phyloP scores from a whole-genome alignment of 2,888 invertebrate genomes.

The Piscicola geometra region DNA sequence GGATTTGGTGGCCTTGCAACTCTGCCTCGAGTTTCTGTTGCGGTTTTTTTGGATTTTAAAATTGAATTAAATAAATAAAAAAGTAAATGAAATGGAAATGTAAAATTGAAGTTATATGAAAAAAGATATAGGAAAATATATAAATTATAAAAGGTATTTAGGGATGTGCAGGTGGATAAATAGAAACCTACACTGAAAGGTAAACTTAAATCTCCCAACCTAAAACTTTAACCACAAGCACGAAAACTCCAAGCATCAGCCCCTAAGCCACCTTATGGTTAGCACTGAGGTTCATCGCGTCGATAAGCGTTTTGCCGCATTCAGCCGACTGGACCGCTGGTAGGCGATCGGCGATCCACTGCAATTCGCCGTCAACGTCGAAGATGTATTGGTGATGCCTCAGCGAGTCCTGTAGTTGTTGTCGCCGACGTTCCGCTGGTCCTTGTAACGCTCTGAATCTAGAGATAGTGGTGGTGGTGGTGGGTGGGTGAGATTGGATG shows the following conservation, averaged over 20 bases:
- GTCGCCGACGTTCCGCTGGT: conserved; percentile 69
- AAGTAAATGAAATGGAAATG: no score
- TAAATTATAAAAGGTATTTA: no score
- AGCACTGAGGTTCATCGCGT: conserved; percentile 83
- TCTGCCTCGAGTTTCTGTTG: conserved; percentile 79
- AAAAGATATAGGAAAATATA: no score
- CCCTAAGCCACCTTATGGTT: conserved; percentile 67
- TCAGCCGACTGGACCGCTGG: conserved; percentile 70
- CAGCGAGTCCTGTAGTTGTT: conserved; percentile 78
- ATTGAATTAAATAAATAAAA: neutral
- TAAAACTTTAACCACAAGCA: no score
- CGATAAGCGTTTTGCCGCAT: conserved; percentile 78
- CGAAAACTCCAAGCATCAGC: neutral
- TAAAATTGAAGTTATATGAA: no score
- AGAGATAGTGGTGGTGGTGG: conserved; percentile 17
- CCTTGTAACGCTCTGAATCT: conserved; percentile 68
- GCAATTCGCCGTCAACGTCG: conserved; percentile 83
- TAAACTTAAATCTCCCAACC: no score
- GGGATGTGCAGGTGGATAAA: no score
- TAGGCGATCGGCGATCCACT: conserved; percentile 87
- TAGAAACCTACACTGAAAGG: no score
- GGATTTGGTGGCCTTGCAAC: conserved; percentile 76
- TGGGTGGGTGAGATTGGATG: no score
- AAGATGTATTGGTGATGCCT: conserved; percentile 88
- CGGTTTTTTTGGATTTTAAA: neutral